Conservation (phyloP, 2,797 vertebrate genomes). For the Phrynocephalus guinanensis region DNA sequence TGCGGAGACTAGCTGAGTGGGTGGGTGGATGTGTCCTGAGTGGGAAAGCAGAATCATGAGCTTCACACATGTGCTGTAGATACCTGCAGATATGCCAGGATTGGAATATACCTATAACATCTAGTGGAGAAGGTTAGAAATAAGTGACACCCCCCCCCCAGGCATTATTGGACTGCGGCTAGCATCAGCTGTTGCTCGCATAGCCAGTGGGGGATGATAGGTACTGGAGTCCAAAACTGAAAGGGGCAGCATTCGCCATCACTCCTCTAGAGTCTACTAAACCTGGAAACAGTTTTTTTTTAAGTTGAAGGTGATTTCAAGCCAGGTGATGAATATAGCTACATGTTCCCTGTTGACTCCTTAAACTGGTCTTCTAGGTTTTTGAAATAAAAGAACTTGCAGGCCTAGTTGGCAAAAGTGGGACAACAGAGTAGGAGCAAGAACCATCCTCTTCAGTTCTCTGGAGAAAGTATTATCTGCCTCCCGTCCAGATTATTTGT, state of each 20-base stretch:
- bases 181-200: no score
- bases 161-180: no score
- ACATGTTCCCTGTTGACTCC: neutral
- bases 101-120: neutral
- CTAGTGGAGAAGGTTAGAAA: neutral
- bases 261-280: neutral
- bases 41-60: neutral
- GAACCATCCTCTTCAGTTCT: neutral
- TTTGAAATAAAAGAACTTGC: neutral
- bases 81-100: neutral
- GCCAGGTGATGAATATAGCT: neutral
- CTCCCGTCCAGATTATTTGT: neutral
- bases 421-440: neutral
- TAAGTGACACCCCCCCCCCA: neutral
- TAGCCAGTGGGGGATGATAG: no score
- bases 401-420: neutral
- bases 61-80: neutral
- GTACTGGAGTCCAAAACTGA: no score
- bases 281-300: neutral
- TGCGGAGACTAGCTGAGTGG: neutral
- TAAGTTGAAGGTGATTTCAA: neutral
- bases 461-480: neutral
- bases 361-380: neutral
- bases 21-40: neutral
- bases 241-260: neutral